Evolutionary conservation across 2,888 invertebrate genomes (phyloP).

Genomic region (Apodemia hepburni): DNA sequence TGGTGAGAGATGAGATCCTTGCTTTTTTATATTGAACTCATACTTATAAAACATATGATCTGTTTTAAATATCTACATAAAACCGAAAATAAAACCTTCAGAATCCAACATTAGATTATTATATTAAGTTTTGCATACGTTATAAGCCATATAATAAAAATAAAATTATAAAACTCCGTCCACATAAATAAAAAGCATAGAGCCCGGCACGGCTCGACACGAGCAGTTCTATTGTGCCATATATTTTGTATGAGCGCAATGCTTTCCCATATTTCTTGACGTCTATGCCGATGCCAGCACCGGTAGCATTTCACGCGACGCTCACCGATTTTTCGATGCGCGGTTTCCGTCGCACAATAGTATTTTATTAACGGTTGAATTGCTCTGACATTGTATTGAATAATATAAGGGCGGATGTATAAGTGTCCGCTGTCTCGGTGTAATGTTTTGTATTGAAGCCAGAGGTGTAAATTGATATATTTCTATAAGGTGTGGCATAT

Average conservation of each 20-base stretch:
- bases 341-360: slow-evolving; percentile 65
- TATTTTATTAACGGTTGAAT: slow-evolving; percentile 64
- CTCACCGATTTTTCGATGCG: slow-evolving; percentile 66
- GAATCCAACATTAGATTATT: background rate
- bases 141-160: slow-evolving; percentile 19
- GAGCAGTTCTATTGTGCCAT: slow-evolving; percentile 42
- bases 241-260: slow-evolving; percentile 59
- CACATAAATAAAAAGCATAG: slow-evolving; percentile 35
- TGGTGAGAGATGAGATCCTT: no score
- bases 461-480: background rate
- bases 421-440: slow-evolving; percentile 36
- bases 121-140: background rate
- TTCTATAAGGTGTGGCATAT: no score
- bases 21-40: no score
- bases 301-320: slow-evolving; percentile 71
- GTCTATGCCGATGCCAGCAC: slow-evolving; percentile 54
- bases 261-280: slow-evolving; percentile 61
- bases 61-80: no score
- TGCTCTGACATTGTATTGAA: slow-evolving; percentile 47
- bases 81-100: background rate
- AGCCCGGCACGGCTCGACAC: slow-evolving; percentile 53
- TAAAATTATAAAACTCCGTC: slow-evolving; percentile 29
- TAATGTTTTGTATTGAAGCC: background rate
- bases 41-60: no score
- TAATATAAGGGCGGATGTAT: slow-evolving; percentile 53